Percentiles rank a stretch among this genome's conserved stretches.
These are phyloP conservation scores for Ischnura elegans DNA, from an alignment of 2,888 invertebrate species.

Conservation along the genomic window DNA sequence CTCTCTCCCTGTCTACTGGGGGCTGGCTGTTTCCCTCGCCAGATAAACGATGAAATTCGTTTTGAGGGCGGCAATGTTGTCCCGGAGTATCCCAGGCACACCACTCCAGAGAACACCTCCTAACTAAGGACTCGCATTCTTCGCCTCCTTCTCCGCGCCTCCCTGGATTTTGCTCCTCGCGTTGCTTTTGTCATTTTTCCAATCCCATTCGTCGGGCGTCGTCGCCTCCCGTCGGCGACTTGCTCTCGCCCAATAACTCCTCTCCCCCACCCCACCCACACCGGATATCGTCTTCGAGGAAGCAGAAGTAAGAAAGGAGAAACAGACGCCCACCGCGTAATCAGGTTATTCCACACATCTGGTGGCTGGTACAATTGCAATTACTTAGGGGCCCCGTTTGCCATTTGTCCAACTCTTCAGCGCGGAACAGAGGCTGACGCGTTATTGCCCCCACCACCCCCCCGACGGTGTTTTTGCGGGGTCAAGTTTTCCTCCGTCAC, in stretches of 20 bases:
- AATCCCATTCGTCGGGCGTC: no score
- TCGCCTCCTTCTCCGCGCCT: no score
- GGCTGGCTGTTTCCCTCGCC: no score
- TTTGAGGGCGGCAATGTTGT: no score
- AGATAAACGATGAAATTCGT: no score
- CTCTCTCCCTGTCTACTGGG: no score
- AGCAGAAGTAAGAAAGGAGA: background rate
- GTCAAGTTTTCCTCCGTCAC: background rate
- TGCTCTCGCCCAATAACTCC: slow-evolving; percentile 55
- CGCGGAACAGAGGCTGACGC: background rate
- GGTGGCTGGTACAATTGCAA: slow-evolving; percentile 55
- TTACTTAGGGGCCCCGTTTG: slow-evolving; percentile 48
- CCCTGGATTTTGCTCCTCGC: background rate
- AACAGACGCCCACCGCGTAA: background rate
- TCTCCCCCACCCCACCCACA: background rate
- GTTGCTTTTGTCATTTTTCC: no score
- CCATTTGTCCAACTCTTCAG: slow-evolving; percentile 30
- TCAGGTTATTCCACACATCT: slow-evolving; percentile 58
- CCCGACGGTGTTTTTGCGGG: background rate
- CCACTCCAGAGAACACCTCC: no score
- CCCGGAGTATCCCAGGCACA: no score
- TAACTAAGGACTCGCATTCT: no score
- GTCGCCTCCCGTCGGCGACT: background rate
- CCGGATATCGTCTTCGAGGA: background rate
- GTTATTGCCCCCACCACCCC: background rate